These are phyloP conservation scores for Drosophila mimica DNA, from an alignment of 2,888 invertebrate genomes.

Conservation along the genomic window DNA sequence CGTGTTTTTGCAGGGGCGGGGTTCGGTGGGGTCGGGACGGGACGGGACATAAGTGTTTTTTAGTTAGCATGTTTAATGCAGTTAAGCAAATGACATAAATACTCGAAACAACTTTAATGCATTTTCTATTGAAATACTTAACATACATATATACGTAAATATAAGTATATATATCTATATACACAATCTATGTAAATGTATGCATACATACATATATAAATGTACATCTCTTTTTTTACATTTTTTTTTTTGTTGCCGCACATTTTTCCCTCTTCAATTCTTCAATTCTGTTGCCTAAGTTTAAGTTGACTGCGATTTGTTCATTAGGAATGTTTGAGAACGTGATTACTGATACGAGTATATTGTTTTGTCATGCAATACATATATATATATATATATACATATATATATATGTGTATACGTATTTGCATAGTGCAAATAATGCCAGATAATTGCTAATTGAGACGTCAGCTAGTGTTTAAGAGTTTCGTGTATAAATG, in stretches of 20 bases:
- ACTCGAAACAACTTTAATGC: slow-evolving; percentile 76
- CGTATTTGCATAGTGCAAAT: slow-evolving; percentile 35
- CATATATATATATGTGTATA: slow-evolving; percentile 13
- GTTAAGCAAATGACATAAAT: slow-evolving; percentile 73
- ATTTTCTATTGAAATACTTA: slow-evolving; percentile 69
- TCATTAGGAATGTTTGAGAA: slow-evolving; percentile 47
- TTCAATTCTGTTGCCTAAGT: slow-evolving; percentile 75
- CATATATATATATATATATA: slow-evolving; percentile 16
- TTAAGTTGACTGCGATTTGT: slow-evolving; percentile 70
- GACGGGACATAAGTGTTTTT: slow-evolving; percentile 29
- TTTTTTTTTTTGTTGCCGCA: slow-evolving; percentile 66
- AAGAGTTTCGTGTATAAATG: slow-evolving; percentile 72
- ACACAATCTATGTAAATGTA: slow-evolving; percentile 36
- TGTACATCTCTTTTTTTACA: slow-evolving; percentile 51
- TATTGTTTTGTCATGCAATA: slow-evolving; percentile 60
- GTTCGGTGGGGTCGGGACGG: not conserved
- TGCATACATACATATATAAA: slow-evolving; percentile 21
- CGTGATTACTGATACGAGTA: slow-evolving; percentile 71
- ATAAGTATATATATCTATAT: slow-evolving; percentile 34
- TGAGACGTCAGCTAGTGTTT: slow-evolving; percentile 68
- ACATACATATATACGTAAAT: slow-evolving; percentile 30
- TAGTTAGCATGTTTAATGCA: slow-evolving; percentile 65
- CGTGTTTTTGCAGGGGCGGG: slow-evolving; percentile 30
- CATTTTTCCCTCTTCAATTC: slow-evolving; percentile 51
- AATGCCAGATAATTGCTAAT: slow-evolving; percentile 70